Evolutionary conservation across 2,113 vertebrate genomes (phyloP), one percentile per base, ranked within the genome.

Genomic region (Bubo bubo): DNA sequence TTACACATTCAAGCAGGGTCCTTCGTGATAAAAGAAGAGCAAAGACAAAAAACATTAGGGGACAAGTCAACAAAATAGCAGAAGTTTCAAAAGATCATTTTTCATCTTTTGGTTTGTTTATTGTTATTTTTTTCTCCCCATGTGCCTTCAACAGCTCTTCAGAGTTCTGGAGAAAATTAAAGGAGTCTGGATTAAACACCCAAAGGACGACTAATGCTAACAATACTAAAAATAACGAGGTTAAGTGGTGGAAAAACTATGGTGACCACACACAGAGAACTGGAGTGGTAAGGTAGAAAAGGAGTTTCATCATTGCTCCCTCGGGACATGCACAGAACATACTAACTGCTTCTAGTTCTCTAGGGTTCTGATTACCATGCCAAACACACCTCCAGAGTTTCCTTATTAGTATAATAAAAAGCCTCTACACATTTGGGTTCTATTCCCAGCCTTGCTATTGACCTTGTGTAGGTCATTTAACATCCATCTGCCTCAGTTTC

Each of bases 231-330:
- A 91, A 86, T 95, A 94, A 97, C 55, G 76, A 97, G 55, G 92
- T 94, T 95, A 94, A 89, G 60, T 37, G 79, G 85, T 82, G 79
- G 79, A 85, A 96, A 81, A 91, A 77, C 70, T 43, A 8, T 32
- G 47, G 95, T 97, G 94, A 93, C 96, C 96, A 95, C 88, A 96
- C 91, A 94, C 37, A 0, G 84, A 63, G 74, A 59, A 90, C 95
- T 71, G 59, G 70, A 97, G 96, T 80, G 71, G 97, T 79, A 96
- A 97, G 82, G 97, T 81, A 60, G 63, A 37, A 91, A 70, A 83
- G 58, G n/a, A 89, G 97, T 98, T 98, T 98, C 98, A 98, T 98
- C 98, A 98, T 97, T 96, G 34, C 93, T 93, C 97, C 97, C 97
- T 56, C 12, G 12, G 97, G 97, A 97, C 77, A 91, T 77, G 82